phyloP scores from a whole-genome alignment of 1,140 invertebrate genomes.

The Sycobia sp. region DNA sequence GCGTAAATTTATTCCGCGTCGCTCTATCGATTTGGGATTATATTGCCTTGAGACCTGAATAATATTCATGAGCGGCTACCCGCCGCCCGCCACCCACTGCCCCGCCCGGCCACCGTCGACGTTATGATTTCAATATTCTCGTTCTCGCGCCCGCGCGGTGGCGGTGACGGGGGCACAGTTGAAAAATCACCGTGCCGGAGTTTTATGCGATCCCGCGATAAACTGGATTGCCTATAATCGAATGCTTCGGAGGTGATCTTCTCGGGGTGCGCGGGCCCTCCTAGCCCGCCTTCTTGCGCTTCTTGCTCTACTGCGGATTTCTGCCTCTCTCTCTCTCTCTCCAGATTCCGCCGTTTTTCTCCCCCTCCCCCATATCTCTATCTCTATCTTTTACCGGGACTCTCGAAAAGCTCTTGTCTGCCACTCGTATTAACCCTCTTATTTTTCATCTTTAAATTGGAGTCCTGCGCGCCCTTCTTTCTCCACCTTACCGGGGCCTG shows the following conservation, averaged over 20 bases:
- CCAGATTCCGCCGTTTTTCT: conserved; percentile 27
- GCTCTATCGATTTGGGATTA: conserved; percentile 58
- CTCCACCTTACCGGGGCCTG: no score
- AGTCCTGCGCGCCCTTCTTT: background rate
- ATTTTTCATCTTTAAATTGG: conserved; percentile 30
- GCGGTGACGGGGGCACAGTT: conserved; percentile 33
- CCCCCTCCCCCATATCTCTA: background rate
- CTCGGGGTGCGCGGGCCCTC: no score
- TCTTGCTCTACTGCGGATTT: no score
- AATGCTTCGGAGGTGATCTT: conserved; percentile 41
- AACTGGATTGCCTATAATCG: conserved; percentile 47
- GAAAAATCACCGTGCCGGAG: conserved; percentile 49
- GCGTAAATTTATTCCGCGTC: conserved; percentile 53
- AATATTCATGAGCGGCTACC: conserved; percentile 54
- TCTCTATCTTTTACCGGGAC: background rate
- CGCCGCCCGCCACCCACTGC: no score
- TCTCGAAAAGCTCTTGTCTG: conserved; percentile 18
- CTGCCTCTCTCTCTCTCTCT: conserved; percentile 7
- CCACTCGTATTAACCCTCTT: conserved; percentile 27
- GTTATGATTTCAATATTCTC: conserved; percentile 59
- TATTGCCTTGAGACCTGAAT: conserved; percentile 57
- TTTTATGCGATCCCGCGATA: conserved; percentile 46
- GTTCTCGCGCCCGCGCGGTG: conserved; percentile 15
- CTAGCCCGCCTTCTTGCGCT: no score
- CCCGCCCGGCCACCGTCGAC: no score